Evolutionary conservation across 37 sponge, comb jelly and placozoan species (phyloP), one percentile per base, ranked within the genome.

Genomic region (Mnemiopsis leidyi): DNA sequence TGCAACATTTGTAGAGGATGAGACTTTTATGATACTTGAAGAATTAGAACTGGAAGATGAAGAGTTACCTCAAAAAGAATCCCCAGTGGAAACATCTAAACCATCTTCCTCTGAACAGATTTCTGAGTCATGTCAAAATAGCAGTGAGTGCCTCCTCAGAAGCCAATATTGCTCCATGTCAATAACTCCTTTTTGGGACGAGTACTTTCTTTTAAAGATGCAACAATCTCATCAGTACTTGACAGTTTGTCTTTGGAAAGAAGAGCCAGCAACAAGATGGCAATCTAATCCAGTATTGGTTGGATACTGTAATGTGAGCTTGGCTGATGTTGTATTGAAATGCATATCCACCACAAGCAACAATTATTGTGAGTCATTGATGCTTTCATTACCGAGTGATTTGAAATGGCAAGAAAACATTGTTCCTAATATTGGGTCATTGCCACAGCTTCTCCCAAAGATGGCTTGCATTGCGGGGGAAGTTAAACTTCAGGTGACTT

Each of bases 341-440:
- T 85, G 90, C 36, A 85, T 39, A 38, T 38, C 90, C 23, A 85
- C 90, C 35, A 9, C 35, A 16, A 33, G 35, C 39, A 85, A 85
- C 48, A 23, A 25, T 23, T 85, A 85, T 23, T 39, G 0, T 38
- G 90, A 85, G 3, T 40, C 90, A 5, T 16, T 85, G 23, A 33
- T 40, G 23, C 90, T 85, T 0, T 23, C 36, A 7, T 2, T 85
- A n/a, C 90, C 90, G 23, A 40, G 24, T 38, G 61, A 85, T 40
- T 85, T 85, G 61, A 85, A 85, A 25, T 85, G 90, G 90, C 90
- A 85, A 61, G 90, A 85, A n/a, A 85, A 40, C 23, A 40, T 38
- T 40, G 24, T 40, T 23, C 61, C 28, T 3, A 18, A 28, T 26
- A 29, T 85, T 1, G 61, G 61, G 3, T 85, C 90, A 23, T 25